Evolutionary conservation across 2,888 invertebrate genomes (phyloP).

Genomic region (Aphidoletes aphidimyza): DNA sequence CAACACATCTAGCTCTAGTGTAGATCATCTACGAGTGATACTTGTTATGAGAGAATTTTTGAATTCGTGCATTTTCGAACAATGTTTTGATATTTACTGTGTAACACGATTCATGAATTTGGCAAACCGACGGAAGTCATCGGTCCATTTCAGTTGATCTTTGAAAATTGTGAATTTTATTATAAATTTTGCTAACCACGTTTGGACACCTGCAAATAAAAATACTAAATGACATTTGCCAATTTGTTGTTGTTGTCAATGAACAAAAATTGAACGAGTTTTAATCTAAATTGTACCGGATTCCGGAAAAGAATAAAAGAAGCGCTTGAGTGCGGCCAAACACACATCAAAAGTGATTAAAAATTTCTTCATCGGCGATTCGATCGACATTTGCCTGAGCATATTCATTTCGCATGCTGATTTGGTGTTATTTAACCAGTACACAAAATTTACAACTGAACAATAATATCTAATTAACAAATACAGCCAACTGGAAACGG

Average conservation of each 20-base stretch:
- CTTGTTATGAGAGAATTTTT: neutral
- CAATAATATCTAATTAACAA: constrained; percentile 10
- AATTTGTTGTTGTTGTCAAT: neutral
- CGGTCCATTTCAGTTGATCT: neutral
- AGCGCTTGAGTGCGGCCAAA: neutral
- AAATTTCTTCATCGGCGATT: constrained; percentile 1
- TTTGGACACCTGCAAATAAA: no score
- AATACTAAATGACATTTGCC: neutral
- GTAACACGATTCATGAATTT: neutral
- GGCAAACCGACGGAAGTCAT: neutral
- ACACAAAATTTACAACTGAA: constrained; percentile 24
- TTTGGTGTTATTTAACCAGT: constrained; percentile 3
- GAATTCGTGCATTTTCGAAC: neutral
- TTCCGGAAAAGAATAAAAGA: constrained; percentile 29
- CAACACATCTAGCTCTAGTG: constrained; percentile 6
- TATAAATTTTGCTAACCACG: no score
- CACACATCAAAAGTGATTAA: neutral
- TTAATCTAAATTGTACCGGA: constrained; percentile 13
- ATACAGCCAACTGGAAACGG: constrained; percentile 24
- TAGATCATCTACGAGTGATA: neutral
- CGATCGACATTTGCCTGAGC: neutral
- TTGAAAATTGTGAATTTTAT: neutral
- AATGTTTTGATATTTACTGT: neutral
- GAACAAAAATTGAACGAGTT: neutral
- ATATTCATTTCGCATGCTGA: neutral